Base-by-base conservation (phyloP, 2,113 vertebrate genomes). In the Pantherophis guttatus region DNA sequence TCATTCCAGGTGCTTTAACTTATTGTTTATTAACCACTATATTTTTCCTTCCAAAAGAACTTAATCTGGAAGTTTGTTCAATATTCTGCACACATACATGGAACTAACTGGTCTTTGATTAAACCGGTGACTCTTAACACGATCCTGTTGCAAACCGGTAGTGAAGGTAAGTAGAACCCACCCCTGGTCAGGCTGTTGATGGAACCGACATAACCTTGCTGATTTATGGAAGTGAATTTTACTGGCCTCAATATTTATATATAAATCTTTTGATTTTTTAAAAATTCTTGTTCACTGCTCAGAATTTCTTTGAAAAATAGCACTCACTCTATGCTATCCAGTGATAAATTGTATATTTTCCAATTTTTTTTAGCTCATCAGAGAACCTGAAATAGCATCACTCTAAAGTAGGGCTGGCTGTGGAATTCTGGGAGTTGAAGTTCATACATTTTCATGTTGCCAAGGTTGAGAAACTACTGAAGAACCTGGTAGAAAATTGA, bases 21-120 rank as follows among this genome's bases (percentile, higher is more conserved):
- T 70, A 17, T 95, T 48, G 54, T 96, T 96, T 96, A 95, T 48
- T 65, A 96, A 94, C 94, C 93, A n/a, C 58, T 29, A 15, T 58
- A 50, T 95, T 23, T 54, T 62, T 11, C 17, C 29, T 59, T 29
- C 48, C 5, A 70, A n/a, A 50, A 88, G 39, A n/a, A n/a, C 11
- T 70, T n/a, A 17, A 9, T 39, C 26, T 91, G 11, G 53, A 58
- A 19, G 8, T 29, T 29, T 91, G 33, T 54, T 57, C 33, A 57
- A 15, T 12, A 44, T 86, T 23, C 53, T 86, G 75, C 13, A 26
- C 33, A 54, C 1, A 8, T 6, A 50, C 6, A 23, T 6, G 13
- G 75, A 81, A 91, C 52, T 24, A 44, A 52, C n/a, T 26, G 29
- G 90, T 23, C 50, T 90, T 50, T 90, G 15, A 5, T 3, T 75